Conservation (phyloP, 2,888 invertebrate genomes). For the Parthenolecanium corni region DNA sequence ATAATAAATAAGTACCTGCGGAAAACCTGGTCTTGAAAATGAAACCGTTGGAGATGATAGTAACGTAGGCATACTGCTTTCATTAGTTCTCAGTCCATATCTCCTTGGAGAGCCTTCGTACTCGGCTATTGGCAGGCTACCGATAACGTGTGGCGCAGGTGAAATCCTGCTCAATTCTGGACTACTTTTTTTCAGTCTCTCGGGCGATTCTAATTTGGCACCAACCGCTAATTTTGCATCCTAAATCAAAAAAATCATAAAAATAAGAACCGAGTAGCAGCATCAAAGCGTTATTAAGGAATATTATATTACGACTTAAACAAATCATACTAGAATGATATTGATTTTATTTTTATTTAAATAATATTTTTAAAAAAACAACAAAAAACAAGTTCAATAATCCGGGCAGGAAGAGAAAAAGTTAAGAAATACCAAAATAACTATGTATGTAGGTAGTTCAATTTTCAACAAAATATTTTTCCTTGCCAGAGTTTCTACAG, state of each 20-base stretch:
- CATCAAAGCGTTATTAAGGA: too few relatives aligned
- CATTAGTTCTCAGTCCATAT: conserved; percentile 53
- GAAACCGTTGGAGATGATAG: conserved; percentile 55
- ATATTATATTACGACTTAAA: not conserved
- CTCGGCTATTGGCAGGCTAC: conserved; percentile 79
- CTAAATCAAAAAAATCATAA: not conserved
- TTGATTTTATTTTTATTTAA: too few relatives aligned
- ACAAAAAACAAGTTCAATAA: too few relatives aligned
- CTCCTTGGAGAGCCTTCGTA: conserved; percentile 83
- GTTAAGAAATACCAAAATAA: too few relatives aligned
- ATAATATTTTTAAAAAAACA: too few relatives aligned
- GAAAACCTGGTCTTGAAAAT: conserved; percentile 76
- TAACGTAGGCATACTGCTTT: conserved; percentile 42
- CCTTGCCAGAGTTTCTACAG: not conserved
- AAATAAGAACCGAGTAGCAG: too few relatives aligned
- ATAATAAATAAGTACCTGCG: conserved; percentile 55
- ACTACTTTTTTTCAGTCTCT: conserved; percentile 31
- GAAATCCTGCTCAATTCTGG: conserved; percentile 17
- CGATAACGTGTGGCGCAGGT: conserved; percentile 51
- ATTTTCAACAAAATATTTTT: not conserved
- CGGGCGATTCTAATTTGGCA: conserved; percentile 1
- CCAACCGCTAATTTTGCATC: conserved; percentile 9
- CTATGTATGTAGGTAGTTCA: too few relatives aligned
- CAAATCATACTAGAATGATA: not conserved
- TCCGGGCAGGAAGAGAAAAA: too few relatives aligned